Evolutionary conservation across 2,113 vertebrate genomes (phyloP).

Genomic region (Paedocypris sp.): DNA sequence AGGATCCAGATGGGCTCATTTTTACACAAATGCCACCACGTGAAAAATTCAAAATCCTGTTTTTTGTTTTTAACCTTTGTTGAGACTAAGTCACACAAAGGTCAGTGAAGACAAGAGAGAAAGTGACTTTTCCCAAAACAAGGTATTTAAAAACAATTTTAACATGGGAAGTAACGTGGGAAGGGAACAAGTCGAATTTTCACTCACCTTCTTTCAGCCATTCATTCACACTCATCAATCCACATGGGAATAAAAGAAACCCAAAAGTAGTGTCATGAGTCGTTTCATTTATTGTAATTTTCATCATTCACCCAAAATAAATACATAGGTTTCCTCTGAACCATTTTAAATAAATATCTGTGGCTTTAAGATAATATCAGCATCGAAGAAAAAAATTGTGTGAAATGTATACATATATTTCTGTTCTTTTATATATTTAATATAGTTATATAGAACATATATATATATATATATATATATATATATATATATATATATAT

Average conservation of each 20-base stretch:
- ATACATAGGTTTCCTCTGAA: slow-evolving; percentile 48
- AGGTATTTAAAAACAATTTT: neutral
- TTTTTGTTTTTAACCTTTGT: too few species aligned
- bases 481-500: slow-evolving; percentile 52
- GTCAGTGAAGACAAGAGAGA: too few species aligned
- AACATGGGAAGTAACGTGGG: too few species aligned
- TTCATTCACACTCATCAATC: slow-evolving; percentile 38
- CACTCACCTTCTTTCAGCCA: slow-evolving; percentile 23
- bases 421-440: slow-evolving; percentile 55
- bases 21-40: too few species aligned
- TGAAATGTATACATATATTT: slow-evolving; percentile 52
- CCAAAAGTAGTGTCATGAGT: slow-evolving; percentile 40
- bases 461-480: slow-evolving; percentile 49
- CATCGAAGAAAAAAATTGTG: slow-evolving; percentile 49
- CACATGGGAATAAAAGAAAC: slow-evolving; percentile 46
- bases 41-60: too few species aligned
- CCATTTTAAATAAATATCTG: slow-evolving; percentile 60
- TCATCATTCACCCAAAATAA: slow-evolving; percentile 52
- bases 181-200: too few species aligned
- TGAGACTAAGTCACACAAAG: too few species aligned
- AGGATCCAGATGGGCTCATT: too few species aligned
- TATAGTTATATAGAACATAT: slow-evolving; percentile 55
- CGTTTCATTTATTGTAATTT: slow-evolving; percentile 29
- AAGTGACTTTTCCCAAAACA: neutral
- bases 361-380: slow-evolving; percentile 47